Base-by-base conservation (phyloP, 1,140 invertebrate genomes). In the Grapholita molesta region DNA sequence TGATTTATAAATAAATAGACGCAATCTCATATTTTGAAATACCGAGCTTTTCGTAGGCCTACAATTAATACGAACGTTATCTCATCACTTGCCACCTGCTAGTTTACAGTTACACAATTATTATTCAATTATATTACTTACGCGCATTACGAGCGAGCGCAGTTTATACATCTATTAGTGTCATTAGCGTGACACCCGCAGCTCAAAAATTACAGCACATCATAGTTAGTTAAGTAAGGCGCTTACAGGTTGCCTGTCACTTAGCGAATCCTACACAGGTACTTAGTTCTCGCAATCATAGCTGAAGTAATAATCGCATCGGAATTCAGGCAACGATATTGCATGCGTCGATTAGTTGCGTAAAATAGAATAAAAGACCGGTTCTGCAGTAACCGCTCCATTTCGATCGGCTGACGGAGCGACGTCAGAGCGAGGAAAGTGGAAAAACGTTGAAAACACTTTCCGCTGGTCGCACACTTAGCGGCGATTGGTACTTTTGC, bases 281-380 rank as follows among this genome's bases (percentile, higher is more conserved):
- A 61, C 24, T 61, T 75, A 77, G 68, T 74, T 75, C 78, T 74
- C 80, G 55, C 55, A 28, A 85, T 85, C 77, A 86, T 86, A 86
- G 82, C 79, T 75, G 78, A 79, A 76, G 84, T 86, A 87, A 86
- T 82, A 71, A 84, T 72, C 73, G 70, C 72, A 70, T 74, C 75
- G 83, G 79, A 85, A 86, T 84, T 75, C 81, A 82, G 75, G 76
- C 79, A 76, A 83, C 78, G 75, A 76, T 76, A 82, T 86, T 85
- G 83, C 55, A 61, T 61, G 55, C 84, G 78, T 80, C 74, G 77
- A 69, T 71, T 64, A 68, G 75, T 88, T 88, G 82, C 83, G 85
- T 84, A 86, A 83, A 84, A 75, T 72, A 66, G 77, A 69, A 78
- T 77, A 77, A 84, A 81, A 78, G 25, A 84, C 83, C 77, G 79